These are phyloP conservation scores for Macrocentrus cingulum DNA, from an alignment of 1,140 invertebrate genomes.

Conservation along the genomic window DNA sequence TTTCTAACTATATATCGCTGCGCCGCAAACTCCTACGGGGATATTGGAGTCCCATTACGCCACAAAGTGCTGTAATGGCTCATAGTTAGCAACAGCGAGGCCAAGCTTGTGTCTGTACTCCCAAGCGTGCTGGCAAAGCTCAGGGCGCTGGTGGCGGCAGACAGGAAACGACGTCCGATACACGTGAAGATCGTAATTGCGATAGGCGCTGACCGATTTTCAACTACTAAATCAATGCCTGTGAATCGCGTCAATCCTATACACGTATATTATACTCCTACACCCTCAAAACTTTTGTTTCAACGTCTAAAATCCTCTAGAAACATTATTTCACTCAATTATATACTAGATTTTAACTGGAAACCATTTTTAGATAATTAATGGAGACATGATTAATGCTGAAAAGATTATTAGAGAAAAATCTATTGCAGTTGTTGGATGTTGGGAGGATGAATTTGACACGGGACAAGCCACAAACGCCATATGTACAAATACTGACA, in stretches of 20 bases:
- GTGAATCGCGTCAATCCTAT: too few relatives aligned
- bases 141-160: conserved; percentile 8
- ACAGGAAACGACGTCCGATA: conserved; percentile 14
- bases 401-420: too few relatives aligned
- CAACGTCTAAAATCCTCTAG: too few relatives aligned
- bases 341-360: too few relatives aligned
- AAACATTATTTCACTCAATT: too few relatives aligned
- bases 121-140: conserved; percentile 1
- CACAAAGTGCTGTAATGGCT: conserved; percentile 34
- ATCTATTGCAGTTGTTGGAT: too few relatives aligned
- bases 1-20: conserved; percentile 22
- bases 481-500: not conserved
- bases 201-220: conserved; percentile 9
- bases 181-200: conserved; percentile 22
- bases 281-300: too few relatives aligned
- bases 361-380: too few relatives aligned
- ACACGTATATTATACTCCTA: too few relatives aligned
- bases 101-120: conserved; percentile 2
- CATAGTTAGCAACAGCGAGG: conserved; percentile 29
- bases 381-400: too few relatives aligned
- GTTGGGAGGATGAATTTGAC: too few relatives aligned
- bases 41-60: conserved; percentile 40
- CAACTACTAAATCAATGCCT: not conserved
- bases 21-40: conserved; percentile 31
- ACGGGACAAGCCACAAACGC: not conserved